Conservation (phyloP, 1,140 invertebrate species). For the Drosophila lini region DNA sequence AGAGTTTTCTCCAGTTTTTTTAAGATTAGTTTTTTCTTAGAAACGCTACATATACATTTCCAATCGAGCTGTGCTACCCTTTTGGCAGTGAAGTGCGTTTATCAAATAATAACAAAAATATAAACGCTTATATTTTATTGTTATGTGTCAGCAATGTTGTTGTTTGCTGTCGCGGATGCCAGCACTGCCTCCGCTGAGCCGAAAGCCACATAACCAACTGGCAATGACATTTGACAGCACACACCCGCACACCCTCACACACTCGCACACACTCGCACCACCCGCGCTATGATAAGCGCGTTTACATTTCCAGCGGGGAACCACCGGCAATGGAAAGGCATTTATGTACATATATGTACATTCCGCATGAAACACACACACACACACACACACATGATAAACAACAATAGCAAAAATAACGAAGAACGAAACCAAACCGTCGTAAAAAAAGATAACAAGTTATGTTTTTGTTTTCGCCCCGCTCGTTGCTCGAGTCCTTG, state of each 20-base stretch:
- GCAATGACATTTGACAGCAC: constrained; percentile 75
- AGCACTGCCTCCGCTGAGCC: constrained; percentile 46
- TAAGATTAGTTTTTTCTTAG: neutral
- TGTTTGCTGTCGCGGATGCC: constrained; percentile 55
- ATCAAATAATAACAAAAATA: constrained; percentile 69
- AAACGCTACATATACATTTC: neutral
- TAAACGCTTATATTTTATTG: constrained; percentile 73
- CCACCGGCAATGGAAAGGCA: constrained; percentile 43
- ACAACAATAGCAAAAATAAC: constrained; percentile 46
- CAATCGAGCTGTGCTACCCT: constrained; percentile 1
- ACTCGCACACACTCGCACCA: constrained; percentile 10
- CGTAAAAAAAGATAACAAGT: constrained; percentile 73
- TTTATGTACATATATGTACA: constrained; percentile 14
- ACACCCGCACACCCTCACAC: neutral
- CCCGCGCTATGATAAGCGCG: constrained; percentile 63
- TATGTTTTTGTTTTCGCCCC: constrained; percentile 52
- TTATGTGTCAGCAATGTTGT: constrained; percentile 67
- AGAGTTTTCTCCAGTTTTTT: too few relatives aligned
- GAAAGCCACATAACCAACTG: constrained; percentile 76
- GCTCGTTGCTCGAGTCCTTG: constrained; percentile 40
- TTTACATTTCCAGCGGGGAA: constrained; percentile 74
- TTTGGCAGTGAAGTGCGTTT: constrained; percentile 29
- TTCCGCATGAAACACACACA: neutral
- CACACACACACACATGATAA: constrained; percentile 45
- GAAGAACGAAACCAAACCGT: constrained; percentile 37